These are phyloP conservation scores for Athetis lepigone DNA, from an alignment of 2,888 invertebrate species.

Conservation along the genomic window DNA sequence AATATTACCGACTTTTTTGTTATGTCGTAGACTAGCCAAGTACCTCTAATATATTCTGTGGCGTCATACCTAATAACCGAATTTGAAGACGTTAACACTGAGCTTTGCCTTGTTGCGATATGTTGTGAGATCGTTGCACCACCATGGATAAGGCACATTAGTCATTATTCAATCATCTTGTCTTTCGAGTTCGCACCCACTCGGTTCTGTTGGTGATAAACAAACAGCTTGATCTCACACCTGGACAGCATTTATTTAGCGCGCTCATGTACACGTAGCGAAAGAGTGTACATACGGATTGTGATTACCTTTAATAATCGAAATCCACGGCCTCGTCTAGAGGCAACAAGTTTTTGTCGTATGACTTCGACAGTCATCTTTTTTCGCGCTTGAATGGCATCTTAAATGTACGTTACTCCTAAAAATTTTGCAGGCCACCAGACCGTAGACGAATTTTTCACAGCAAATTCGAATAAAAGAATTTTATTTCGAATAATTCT, in stretches of 20 bases:
- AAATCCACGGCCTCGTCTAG: slow-evolving; percentile 47
- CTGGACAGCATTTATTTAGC: slow-evolving; percentile 65
- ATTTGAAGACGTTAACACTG: slow-evolving; percentile 54
- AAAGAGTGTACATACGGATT: slow-evolving; percentile 37
- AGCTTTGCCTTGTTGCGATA: slow-evolving; percentile 49
- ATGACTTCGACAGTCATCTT: slow-evolving; percentile 27
- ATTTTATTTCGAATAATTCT: slow-evolving; percentile 32
- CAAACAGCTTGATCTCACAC: slow-evolving; percentile 72
- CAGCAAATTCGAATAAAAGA: slow-evolving; percentile 27
- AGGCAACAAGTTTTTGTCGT: slow-evolving; percentile 48
- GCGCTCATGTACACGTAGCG: slow-evolving; percentile 51
- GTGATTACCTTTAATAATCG: slow-evolving; percentile 52
- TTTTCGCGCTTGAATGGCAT: slow-evolving; percentile 28
- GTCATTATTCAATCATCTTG: slow-evolving; percentile 70
- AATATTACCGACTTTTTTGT: slow-evolving; percentile 66
- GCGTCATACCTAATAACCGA: slow-evolving; percentile 54
- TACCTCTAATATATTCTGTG: slow-evolving; percentile 53
- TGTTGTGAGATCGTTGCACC: slow-evolving; percentile 76
- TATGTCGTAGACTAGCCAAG: slow-evolving; percentile 52
- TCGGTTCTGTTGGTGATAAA: slow-evolving; percentile 65
- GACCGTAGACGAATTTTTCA: slow-evolving; percentile 16
- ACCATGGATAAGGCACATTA: slow-evolving; percentile 73
- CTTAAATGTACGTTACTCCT: slow-evolving; percentile 24
- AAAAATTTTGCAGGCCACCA: slow-evolving; percentile 5
- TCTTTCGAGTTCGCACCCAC: slow-evolving; percentile 73